These are phyloP conservation scores for Latrodectus geometricus DNA, from an alignment of 1,140 invertebrate species.

Conservation along the genomic window DNA sequence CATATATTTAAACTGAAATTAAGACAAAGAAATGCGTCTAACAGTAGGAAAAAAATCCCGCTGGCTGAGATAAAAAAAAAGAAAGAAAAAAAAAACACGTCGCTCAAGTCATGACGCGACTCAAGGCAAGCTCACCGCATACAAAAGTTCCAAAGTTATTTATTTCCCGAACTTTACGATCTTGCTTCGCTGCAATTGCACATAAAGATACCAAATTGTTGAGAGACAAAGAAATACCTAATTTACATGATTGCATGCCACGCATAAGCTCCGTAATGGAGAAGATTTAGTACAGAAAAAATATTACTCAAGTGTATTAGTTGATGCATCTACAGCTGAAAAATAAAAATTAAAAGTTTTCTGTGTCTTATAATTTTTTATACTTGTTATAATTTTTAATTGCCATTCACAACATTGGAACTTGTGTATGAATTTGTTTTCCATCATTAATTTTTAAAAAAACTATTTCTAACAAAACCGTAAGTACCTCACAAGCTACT, in stretches of 20 bases:
- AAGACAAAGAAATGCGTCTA: constrained; percentile 22
- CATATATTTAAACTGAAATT: constrained; percentile 24
- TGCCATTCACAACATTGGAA: no score
- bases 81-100: no score
- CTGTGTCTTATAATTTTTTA: no score
- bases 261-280: neutral
- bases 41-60: neutral
- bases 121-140: constrained; percentile 2
- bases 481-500: no score
- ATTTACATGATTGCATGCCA: constrained; percentile 11
- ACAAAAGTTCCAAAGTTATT: constrained; percentile 6
- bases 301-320: no score
- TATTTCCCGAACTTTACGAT: constrained; percentile 1
- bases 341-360: no score
- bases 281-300: constrained; percentile 2
- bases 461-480: no score
- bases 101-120: neutral
- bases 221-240: constrained; percentile 16
- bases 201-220: constrained; percentile 7
- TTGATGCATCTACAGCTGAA: no score
- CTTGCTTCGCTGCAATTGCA: neutral
- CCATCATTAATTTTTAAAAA: no score
- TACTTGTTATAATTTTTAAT: no score
- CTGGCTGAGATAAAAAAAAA: neutral
- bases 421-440: no score